phyloP scores from a whole-genome alignment of 2,113 vertebrate genomes.

The Pica pica region DNA sequence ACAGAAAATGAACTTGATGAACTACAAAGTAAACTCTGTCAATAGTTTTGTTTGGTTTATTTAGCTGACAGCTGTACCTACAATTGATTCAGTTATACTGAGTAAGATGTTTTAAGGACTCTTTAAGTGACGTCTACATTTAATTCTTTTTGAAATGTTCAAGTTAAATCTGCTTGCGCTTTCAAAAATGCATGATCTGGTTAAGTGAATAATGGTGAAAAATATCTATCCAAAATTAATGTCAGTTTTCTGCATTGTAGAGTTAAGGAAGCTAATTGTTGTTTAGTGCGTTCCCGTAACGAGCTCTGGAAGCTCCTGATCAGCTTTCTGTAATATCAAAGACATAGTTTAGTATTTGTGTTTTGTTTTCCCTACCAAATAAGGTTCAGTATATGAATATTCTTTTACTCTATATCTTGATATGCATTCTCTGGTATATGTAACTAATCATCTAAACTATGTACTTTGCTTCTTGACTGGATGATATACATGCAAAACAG shows the following conservation, averaged over 20 bases:
- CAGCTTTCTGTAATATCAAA: not conserved
- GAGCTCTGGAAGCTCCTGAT: not conserved
- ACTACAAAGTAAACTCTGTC: not conserved
- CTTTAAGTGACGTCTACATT: not conserved
- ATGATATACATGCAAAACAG: not conserved
- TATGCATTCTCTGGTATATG: not conserved
- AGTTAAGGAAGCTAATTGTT: not conserved
- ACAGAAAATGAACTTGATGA: not conserved
- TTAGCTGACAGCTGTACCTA: not conserved
- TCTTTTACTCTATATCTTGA: not conserved
- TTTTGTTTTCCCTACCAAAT: not conserved
- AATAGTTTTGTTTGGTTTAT: conserved; percentile 14
- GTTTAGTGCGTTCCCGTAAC: not conserved
- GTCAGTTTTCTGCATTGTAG: not conserved
- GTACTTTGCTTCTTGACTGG: not conserved
- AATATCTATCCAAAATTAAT: not conserved
- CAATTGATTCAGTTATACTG: not conserved
- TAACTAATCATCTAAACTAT: not conserved
- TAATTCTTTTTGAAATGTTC: not conserved
- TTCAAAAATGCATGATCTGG: not conserved
- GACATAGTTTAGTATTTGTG: not conserved
- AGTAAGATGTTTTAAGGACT: not conserved
- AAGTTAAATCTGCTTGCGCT: not conserved
- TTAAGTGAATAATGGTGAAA: not conserved
- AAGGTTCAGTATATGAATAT: not conserved